A percentile compares a stretch with the other conserved stretches of the same genome.
These are phyloP conservation scores for Sebastolobus alascanus DNA, from an alignment of 2,797 vertebrate genomes.

Conservation along the genomic window DNA sequence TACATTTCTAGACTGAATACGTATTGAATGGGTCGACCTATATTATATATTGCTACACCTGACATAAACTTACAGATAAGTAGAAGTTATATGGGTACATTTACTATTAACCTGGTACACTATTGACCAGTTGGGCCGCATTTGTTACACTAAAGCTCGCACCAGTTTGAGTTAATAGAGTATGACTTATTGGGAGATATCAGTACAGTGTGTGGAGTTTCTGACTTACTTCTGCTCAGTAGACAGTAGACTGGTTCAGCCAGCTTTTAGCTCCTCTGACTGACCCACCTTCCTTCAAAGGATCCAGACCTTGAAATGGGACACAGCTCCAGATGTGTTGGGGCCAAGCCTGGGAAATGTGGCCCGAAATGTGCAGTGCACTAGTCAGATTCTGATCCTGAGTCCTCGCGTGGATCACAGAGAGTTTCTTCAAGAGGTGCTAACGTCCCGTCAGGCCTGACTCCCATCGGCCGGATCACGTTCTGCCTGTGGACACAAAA, in stretches of 20 bases:
- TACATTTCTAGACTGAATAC: background rate
- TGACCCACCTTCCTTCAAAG: slow-evolving; percentile 10
- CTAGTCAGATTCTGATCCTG: slow-evolving; percentile 93
- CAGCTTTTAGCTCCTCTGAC: slow-evolving; percentile 5
- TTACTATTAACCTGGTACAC: background rate
- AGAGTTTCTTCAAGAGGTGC: slow-evolving; percentile 94
- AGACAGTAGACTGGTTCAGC: background rate
- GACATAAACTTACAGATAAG: background rate
- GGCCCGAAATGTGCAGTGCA: slow-evolving; percentile 32
- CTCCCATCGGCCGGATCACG: slow-evolving; percentile 96
- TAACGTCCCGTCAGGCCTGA: slow-evolving; percentile 93
- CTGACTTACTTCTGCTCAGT: slow-evolving; percentile 10
- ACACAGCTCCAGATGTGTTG: slow-evolving; percentile 50
- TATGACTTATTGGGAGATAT: background rate
- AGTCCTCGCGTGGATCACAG: slow-evolving; percentile 83
- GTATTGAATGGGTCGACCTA: background rate
- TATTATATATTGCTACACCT: background rate
- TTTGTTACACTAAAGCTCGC: background rate
- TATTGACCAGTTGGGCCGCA: background rate
- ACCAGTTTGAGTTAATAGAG: background rate
- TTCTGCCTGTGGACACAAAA: slow-evolving; percentile 90
- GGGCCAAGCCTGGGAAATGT: slow-evolving; percentile 57
- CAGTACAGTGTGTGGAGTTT: background rate
- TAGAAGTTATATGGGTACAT: background rate
- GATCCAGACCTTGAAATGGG: slow-evolving; percentile 46